Conservation (phyloP, 53 echinoderm and acorn worm genomes). For the Glandiceps talaboti region DNA sequence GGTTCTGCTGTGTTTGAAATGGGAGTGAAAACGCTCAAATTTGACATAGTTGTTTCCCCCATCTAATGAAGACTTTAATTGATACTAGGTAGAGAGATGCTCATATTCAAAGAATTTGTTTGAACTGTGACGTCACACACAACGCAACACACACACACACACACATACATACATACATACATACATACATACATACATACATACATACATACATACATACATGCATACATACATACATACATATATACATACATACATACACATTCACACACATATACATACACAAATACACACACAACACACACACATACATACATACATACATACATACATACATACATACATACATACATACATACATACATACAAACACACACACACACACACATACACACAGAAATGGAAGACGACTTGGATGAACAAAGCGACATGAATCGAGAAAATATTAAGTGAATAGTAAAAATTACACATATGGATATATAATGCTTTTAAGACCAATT, state of each 20-base stretch:
- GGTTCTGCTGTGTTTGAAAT: too few species aligned
- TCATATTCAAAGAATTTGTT: too few species aligned
- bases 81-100: too few species aligned
- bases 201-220: background rate
- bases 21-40: too few species aligned
- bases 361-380: background rate
- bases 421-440: background rate
- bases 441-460: too few species aligned
- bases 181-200: background rate
- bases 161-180: background rate
- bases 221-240: background rate
- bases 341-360: background rate
- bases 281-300: background rate
- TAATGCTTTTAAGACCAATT: too few species aligned
- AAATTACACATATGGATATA: too few species aligned
- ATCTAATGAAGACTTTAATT: too few species aligned
- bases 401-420: background rate
- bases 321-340: background rate
- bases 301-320: background rate
- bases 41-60: too few species aligned
- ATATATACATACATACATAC: background rate
- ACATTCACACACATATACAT: background rate
- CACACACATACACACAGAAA: background rate
- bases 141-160: background rate
- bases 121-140: too few species aligned